Evolutionary conservation across 2,113 vertebrate genomes (phyloP), one percentile per base, ranked within the genome.

Genomic region (Talpa occidentalis): DNA sequence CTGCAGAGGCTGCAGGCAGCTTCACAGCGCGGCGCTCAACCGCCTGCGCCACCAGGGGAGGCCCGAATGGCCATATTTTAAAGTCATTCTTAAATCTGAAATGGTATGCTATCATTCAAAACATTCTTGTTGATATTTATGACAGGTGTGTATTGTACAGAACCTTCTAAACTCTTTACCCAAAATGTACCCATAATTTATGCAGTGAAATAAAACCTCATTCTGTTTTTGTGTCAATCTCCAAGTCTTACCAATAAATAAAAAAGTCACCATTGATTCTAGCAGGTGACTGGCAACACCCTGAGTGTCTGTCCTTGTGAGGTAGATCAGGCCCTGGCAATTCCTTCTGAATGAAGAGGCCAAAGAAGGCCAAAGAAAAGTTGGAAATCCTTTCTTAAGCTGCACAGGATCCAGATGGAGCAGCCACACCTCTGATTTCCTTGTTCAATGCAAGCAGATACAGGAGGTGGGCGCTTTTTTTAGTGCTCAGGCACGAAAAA

Each of bases 11-110:
- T n/a, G n/a, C n/a, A n/a, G n/a, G n/a, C n/a, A n/a, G n/a, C n/a
- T n/a, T n/a, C n/a, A n/a, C n/a, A n/a, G n/a, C n/a, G n/a, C n/a
- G n/a, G n/a, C n/a, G n/a, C n/a, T 44, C 10, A 44, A 44, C 44
- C 44, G 5, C 44, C 10, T 44, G 44, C 44, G 10, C 44, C 44
- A 44, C 44, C 44, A 44, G 44, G 44, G 44, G 10, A 10, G 44
- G 5, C 44, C 44, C 44, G 10, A 30, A 83, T 3, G 60, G 79
- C 19, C 26, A 70, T 10, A 73, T 10, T 89, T 70, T 19, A 30
- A 82, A 60, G 35, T 69, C 70, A 59, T 73, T 80, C 49, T 52
- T 80, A 35, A 86, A 74, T 93, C 64, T 79, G 54, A 83, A 88
- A 37, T 76, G 77, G 19, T 32, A 10, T 60, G 14, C 66, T 67